phyloP scores from a whole-genome alignment of 1,140 invertebrate species.

The Diabrotica undecimpunctata region DNA sequence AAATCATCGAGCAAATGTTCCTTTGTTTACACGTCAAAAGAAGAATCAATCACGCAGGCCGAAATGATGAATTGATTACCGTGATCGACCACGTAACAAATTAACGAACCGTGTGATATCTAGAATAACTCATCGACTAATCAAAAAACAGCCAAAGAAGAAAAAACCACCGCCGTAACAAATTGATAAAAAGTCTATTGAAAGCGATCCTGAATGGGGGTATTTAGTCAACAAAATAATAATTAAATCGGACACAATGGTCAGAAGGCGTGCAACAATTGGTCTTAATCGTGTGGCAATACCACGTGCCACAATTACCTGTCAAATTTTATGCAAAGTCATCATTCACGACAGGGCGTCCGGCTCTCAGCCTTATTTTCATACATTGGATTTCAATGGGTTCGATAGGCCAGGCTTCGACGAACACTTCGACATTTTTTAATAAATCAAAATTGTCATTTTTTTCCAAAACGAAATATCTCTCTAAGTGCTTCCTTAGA shows the following conservation, averaged over 20 bases:
- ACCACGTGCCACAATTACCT: slow-evolving; percentile 33
- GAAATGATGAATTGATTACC: neutral
- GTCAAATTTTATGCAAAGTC: slow-evolving; percentile 28
- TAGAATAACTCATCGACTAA: neutral
- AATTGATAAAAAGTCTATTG: slow-evolving; percentile 1
- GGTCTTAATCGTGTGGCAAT: slow-evolving; percentile 24
- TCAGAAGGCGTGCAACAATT: slow-evolving; percentile 33
- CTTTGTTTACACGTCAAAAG: neutral
- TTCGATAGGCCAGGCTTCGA: neutral
- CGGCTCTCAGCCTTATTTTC: neutral
- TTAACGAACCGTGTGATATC: slow-evolving; percentile 2
- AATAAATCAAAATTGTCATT: too few relatives aligned
- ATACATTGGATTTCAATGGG: neutral
- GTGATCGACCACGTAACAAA: neutral
- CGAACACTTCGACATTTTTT: too few relatives aligned
- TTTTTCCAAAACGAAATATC: too few relatives aligned
- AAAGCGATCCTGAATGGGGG: neutral
- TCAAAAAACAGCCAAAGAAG: neutral
- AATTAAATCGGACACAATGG: slow-evolving; percentile 34
- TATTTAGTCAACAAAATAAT: slow-evolving; percentile 3
- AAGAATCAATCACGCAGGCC: neutral
- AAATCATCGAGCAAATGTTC: neutral
- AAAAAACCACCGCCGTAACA: neutral
- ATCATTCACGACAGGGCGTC: slow-evolving; percentile 15
- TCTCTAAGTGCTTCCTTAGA: too few relatives aligned